Evolutionary conservation across 2,888 invertebrate genomes (phyloP).

Genomic region (Agonopterix subpropinquella): DNA sequence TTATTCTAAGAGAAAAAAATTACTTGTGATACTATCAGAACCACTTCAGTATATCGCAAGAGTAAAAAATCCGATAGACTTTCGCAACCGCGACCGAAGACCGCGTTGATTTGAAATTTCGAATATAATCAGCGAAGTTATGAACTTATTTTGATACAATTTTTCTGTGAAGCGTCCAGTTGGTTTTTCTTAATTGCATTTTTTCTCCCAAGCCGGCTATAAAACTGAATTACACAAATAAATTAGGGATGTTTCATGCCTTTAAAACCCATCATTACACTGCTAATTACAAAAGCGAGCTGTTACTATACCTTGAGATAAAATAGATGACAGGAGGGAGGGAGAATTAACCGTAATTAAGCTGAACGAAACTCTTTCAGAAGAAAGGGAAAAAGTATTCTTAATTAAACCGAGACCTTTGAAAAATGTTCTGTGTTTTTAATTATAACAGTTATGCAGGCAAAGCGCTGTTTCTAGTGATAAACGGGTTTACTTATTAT

Average conservation of each 20-base stretch:
- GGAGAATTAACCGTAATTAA: slow-evolving; percentile 56
- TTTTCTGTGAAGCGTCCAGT: background rate
- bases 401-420: slow-evolving; percentile 54
- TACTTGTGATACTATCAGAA: too few relatives aligned
- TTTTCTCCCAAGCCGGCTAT: slow-evolving; percentile 13
- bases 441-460: slow-evolving; percentile 43
- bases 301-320: slow-evolving; percentile 34
- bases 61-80: too few relatives aligned
- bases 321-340: slow-evolving; percentile 44
- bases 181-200: slow-evolving; percentile 6
- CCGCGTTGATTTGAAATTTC: too few relatives aligned
- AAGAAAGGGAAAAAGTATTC: slow-evolving; percentile 46
- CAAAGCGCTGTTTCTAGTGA: slow-evolving; percentile 15
- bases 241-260: slow-evolving; percentile 24
- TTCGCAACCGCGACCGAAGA: too few relatives aligned
- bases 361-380: slow-evolving; percentile 49
- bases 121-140: too few relatives aligned
- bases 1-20: too few relatives aligned
- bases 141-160: background rate
- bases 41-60: too few relatives aligned
- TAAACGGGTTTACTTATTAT: too few relatives aligned
- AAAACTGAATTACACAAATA: slow-evolving; percentile 17
- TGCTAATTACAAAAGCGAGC: slow-evolving; percentile 39
- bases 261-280: slow-evolving; percentile 33
- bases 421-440: slow-evolving; percentile 54